Evolutionary conservation across 2,888 invertebrate genomes (phyloP), one percentile per base, ranked within the genome.

Genomic region (Phyllotreta striolata): DNA sequence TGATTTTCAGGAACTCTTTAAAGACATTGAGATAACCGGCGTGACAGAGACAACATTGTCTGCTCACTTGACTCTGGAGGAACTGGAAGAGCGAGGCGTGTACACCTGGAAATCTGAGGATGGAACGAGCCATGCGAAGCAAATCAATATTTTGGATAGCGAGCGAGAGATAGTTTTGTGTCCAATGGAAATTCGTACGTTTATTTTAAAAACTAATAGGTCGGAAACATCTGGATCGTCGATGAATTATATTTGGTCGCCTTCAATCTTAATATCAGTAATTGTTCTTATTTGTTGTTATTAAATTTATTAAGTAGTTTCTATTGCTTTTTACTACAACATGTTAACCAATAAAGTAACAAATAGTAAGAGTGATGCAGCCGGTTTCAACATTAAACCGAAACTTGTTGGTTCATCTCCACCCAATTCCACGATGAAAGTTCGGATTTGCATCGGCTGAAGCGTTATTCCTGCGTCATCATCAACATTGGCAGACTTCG

Each of bases 371-470:
- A 47, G 24, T 2, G 47, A 47, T 7, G 13, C 24, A 10, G 7
- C n/a, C 24, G 47, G 47, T 47, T 47, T 12, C 14, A 47, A 6
- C 13, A 4, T 47, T 9, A 47, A 8, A 24, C 47, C 47, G 34
- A 47, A 47, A 12, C n/a, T 8, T 5, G 6, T 6, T 12, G 47
- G 47, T 14, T 8, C 9, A 9, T 12, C 6, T 47, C 1, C 1
- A 3, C 5, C n/a, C 24, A 62, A 37, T 52, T 81, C 81, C 12
- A 85, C 73, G 13, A 90, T 76, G 70, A 89, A 90, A 0, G 90
- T 90, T 43, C 86, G 84, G 55, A 92, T 92, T 78, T 92, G 85
- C 86, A 91, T 91, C 0, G 91, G 87, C 12, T 83, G 82, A 1
- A 92, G 72, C 35, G 83, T 82, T 0, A 91, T 80, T 9, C 82